Base-by-base conservation (phyloP, 1,140 invertebrate genomes). In the Metopolophium dirhodum region DNA sequence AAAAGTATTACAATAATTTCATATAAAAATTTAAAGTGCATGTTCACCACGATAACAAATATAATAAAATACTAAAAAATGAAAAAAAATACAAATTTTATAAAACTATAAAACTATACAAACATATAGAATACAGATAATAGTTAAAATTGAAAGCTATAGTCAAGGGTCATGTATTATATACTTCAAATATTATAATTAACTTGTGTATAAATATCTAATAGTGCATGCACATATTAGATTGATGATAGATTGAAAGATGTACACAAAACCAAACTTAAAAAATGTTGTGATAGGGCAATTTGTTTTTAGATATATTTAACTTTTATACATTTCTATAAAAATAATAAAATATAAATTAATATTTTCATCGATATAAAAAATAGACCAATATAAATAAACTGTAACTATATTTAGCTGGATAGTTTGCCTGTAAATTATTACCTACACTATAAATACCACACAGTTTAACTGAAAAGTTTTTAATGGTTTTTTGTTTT, bases 1-100 rank as follows among this genome's bases (percentile, higher is more conserved):
- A 77, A 77, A 77, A n/a, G 61, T 68, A 68, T 77, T 77, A 77
- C 14, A 18, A 77, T 77, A 18, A 77, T 77, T 68, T 77, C n/a
- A 77, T n/a, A 77, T 77, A 68, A 30, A 68, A 68, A 68, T 68
- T n/a, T 77, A 35, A 77, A 77, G 61, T 77, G 61, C 61, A 77
- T 77, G 61, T 77, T 18, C 18, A 77, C 61, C 61, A 77, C 61
- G 2, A 77, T 77, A n/a, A 77, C 61, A 77, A 77, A 77, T 77
- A 77, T 77, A 18, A n/a, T n/a, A 77, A n/a, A 77, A 30, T 77
- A 77, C 30, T 77, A 77, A n/a, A n/a, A 18, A 68, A 77, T 26
- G 22, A 68, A 68, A 77, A 68, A 68, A 68, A 14, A 30, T 68
- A 68, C 9, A 68, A 68, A 68, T 68, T 77, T 6, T 77, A 77